Percentiles rank a stretch among this genome's conserved stretches.
Conservation (phyloP, 35 echinoderm and acorn worm species). For the Patiria miniata region DNA sequence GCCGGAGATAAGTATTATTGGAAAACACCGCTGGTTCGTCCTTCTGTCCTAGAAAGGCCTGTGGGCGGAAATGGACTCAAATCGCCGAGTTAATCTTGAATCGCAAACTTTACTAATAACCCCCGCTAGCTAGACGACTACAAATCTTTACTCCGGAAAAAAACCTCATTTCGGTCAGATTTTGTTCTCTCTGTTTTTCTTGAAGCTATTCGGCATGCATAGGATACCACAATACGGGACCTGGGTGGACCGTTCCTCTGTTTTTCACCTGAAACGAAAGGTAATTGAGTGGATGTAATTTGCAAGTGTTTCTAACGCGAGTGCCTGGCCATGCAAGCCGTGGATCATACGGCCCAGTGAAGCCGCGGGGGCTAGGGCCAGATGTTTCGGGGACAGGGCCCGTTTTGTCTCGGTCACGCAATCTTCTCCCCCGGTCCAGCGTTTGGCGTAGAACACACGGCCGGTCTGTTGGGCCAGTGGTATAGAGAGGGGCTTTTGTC, state of each 20-base stretch:
- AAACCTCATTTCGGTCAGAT: slow-evolving; percentile 15
- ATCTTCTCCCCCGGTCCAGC: neutral
- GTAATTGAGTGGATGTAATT: slow-evolving; percentile 31
- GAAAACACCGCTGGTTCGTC: neutral
- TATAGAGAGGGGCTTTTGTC: slow-evolving; percentile 1
- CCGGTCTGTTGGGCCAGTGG: neutral
- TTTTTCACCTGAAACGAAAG: slow-evolving; percentile 17
- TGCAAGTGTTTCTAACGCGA: slow-evolving; percentile 31
- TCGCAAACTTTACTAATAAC: slow-evolving; percentile 25
- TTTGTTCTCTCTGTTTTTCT: neutral
- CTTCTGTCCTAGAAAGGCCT: neutral
- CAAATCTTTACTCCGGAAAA: neutral
- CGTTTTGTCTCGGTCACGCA: slow-evolving; percentile 30
- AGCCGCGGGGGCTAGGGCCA: slow-evolving; percentile 2
- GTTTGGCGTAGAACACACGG: neutral
- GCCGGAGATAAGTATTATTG: slow-evolving; percentile 21
- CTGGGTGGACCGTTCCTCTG: neutral
- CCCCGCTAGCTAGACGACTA: slow-evolving; percentile 13
- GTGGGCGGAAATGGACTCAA: slow-evolving; percentile 27
- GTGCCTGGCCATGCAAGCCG: neutral
- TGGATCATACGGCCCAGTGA: slow-evolving; percentile 2
- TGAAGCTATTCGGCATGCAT: neutral
- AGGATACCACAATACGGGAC: neutral
- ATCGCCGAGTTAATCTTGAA: slow-evolving; percentile 30
- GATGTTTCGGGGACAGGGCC: slow-evolving; percentile 16